Base-by-base conservation (phyloP, 1,140 invertebrate genomes). In the Metopolophium dirhodum region DNA sequence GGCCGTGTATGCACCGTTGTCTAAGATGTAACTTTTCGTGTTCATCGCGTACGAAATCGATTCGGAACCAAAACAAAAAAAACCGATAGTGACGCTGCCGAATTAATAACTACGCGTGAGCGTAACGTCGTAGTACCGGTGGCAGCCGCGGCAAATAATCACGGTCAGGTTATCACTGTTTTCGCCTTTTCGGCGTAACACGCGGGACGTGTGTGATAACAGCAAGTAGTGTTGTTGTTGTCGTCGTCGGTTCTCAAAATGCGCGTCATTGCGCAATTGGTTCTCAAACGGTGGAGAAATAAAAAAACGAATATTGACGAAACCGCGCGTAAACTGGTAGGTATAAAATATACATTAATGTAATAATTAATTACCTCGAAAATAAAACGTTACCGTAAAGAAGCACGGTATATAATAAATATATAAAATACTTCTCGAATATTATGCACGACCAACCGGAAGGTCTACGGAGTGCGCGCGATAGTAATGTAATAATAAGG, bases 1-100 rank as follows among this genome's bases (percentile, higher is more conserved):
- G 8, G 97, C 97, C 1, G 96, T 97, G 94, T 97, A 97, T 3
- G 97, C 98, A 68, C 98, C 98, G 96, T 98, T 99, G 95, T 99
- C 98, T 41, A 99, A 95, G n/a, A 95, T 94, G 68, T 94, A 94
- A 49, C 93, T 93, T 89, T 94, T 95, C 22, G 94, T 93, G 47
- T 93, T 89, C 94, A 94, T 94, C 22, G 22, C 54, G 8, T 1
- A 47, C 2, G 20, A n/a, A 49, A 87, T 30, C 26, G 85, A 26
- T 82, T 35, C n/a, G 18, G 68, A 61, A 47, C 7, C 1, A 20
- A 11, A 85, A 35, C 49, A 20, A 82, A 85, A 49, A 54, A 83
- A 91, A 14, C 20, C 20, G 47, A 26, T 0, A 35, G 0, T 30
- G 47, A 54, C n/a, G 20, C n/a, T 11, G 45, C n/a, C n/a, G 22